Evolutionary conservation across 1,140 invertebrate species (phyloP).

Genomic region (Leptestheria dahalacensis): DNA sequence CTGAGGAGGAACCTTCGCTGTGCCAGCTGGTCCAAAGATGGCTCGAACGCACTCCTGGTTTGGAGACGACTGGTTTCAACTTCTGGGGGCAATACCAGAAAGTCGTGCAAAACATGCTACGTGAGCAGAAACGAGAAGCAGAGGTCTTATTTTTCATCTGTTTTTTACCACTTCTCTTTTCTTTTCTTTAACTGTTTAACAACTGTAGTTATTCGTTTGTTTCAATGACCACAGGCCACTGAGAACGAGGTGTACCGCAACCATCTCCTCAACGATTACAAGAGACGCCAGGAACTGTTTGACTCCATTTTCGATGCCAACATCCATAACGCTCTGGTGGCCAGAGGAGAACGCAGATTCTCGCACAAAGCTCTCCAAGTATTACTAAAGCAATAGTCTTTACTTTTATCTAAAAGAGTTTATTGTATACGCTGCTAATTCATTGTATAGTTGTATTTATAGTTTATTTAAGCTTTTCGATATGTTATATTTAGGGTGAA

Average conservation of each 20-base stretch:
- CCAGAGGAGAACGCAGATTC: slow-evolving; percentile 73
- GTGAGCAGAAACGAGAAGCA: slow-evolving; percentile 44
- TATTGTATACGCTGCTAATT: too few species aligned
- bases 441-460: too few species aligned
- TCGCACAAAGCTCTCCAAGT: slow-evolving; percentile 72
- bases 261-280: slow-evolving; percentile 51
- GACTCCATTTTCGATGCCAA: slow-evolving; percentile 72
- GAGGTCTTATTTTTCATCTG: slow-evolving; percentile 29
- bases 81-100: slow-evolving; percentile 83
- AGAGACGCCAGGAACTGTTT: slow-evolving; percentile 65
- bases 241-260: slow-evolving; percentile 36
- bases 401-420: too few species aligned
- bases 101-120: slow-evolving; percentile 56
- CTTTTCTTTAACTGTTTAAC: slow-evolving; percentile 22
- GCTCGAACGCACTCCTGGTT: slow-evolving; percentile 85
- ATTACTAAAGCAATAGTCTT: too few species aligned
- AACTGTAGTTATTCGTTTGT: slow-evolving; percentile 1
- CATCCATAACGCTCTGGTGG: slow-evolving; percentile 61
- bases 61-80: slow-evolving; percentile 58
- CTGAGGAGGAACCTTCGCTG: slow-evolving; percentile 69
- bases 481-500: too few species aligned
- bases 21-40: slow-evolving; percentile 72
- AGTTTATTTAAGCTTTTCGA: too few species aligned
- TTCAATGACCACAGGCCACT: slow-evolving; percentile 36
- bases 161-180: not conserved